phyloP scores from a whole-genome alignment of 2,797 vertebrate species.

The Sebastiscus albofasciatus region DNA sequence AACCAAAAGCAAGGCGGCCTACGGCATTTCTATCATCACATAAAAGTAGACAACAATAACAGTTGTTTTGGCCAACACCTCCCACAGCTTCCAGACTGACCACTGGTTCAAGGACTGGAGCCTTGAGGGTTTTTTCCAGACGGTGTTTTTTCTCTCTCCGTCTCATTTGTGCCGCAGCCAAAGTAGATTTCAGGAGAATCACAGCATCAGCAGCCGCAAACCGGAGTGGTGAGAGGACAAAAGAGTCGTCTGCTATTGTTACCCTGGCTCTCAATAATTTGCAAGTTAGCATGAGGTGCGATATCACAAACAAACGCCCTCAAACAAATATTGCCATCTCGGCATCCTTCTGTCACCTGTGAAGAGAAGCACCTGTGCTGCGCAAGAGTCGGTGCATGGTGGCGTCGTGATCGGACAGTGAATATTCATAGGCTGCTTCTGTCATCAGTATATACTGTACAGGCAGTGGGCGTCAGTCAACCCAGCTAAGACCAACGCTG shows the following conservation, averaged over 20 bases:
- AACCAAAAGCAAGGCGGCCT: background rate
- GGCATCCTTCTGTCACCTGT: conserved; percentile 77
- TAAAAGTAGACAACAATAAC: conserved; percentile 27
- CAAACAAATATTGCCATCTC: conserved; percentile 61
- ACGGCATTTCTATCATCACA: background rate
- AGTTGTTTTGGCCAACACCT: conserved; percentile 51
- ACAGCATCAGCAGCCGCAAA: conserved; percentile 67
- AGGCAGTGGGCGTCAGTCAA: conserved; percentile 1
- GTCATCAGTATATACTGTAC: background rate
- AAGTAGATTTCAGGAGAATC: conserved; percentile 65
- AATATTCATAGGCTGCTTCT: conserved; percentile 38
- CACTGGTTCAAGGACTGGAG: conserved; percentile 48
- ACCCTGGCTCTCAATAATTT: conserved; percentile 77
- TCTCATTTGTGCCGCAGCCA: conserved; percentile 65
- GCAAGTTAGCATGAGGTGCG: conserved; percentile 81
- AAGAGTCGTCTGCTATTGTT: conserved; percentile 74
- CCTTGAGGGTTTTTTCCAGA: conserved; percentile 64
- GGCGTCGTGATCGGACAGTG: conserved; percentile 10
- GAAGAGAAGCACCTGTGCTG: conserved; percentile 64
- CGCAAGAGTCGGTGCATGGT: background rate
- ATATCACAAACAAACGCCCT: conserved; percentile 72
- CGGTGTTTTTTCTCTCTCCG: conserved; percentile 64
- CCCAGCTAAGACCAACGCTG: background rate
- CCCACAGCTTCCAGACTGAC: conserved; percentile 58
- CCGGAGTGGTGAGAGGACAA: conserved; percentile 75